These are phyloP conservation scores for Lampropteryx suffumata DNA, from an alignment of 2,888 invertebrate genomes.

Conservation along the genomic window DNA sequence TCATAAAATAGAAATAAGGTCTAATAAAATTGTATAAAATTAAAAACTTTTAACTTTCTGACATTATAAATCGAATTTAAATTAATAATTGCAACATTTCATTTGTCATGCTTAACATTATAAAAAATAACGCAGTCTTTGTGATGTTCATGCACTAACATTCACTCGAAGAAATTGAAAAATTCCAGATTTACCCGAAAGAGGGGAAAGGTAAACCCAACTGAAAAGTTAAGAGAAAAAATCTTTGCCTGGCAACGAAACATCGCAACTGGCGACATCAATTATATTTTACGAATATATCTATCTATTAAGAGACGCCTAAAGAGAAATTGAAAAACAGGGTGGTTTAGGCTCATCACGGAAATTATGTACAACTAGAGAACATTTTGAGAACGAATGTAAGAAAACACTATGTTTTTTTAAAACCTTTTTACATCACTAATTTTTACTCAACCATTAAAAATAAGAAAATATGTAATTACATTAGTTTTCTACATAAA, in stretches of 20 bases:
- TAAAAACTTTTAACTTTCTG: too few relatives aligned
- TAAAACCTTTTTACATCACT: too few relatives aligned
- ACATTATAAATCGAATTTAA: too few relatives aligned
- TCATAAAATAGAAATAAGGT: too few relatives aligned
- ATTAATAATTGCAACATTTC: too few relatives aligned
- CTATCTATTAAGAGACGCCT: slow-evolving; percentile 11
- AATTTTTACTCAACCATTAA: too few relatives aligned
- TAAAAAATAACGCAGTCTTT: not conserved
- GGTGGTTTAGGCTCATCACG: slow-evolving; percentile 57
- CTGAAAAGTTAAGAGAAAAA: slow-evolving; percentile 1
- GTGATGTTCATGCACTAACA: slow-evolving; percentile 9
- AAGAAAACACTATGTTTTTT: not conserved
- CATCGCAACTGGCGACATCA: slow-evolving; percentile 39
- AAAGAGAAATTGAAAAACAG: slow-evolving; percentile 48
- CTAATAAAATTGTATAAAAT: too few relatives aligned
- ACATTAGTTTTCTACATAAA: too few relatives aligned
- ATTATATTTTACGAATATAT: slow-evolving; percentile 17
- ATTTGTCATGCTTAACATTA: not conserved
- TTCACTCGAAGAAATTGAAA: slow-evolving; percentile 1
- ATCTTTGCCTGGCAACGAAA: slow-evolving; percentile 18
- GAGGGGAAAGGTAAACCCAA: not conserved
- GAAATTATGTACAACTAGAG: slow-evolving; percentile 23
- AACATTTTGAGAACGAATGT: slow-evolving; percentile 2
- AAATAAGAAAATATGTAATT: too few relatives aligned
- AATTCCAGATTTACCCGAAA: not conserved